phyloP scores from a whole-genome alignment of 1,140 invertebrate genomes.

The Achroia grisella region DNA sequence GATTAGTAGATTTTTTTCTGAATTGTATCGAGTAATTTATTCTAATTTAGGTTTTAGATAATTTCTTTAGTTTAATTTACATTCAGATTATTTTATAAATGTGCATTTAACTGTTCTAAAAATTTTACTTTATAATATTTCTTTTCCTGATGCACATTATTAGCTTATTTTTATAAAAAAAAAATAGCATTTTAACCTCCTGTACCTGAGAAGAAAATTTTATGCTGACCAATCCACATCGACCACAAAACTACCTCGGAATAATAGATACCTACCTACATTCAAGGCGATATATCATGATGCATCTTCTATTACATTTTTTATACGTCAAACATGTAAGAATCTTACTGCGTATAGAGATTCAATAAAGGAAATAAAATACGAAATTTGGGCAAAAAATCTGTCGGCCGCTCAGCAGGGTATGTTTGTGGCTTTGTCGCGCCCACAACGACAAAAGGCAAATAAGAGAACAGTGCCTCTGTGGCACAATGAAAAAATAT shows the following conservation, averaged over 20 bases:
- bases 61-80: too few species aligned
- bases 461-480: constrained; percentile 66
- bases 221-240: constrained; percentile 19
- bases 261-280: constrained; percentile 40
- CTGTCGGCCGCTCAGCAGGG: constrained; percentile 58
- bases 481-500: constrained; percentile 50
- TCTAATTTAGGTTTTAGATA: too few species aligned
- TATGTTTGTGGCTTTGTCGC: constrained; percentile 69
- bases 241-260: constrained; percentile 34
- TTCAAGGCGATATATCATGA: constrained; percentile 56
- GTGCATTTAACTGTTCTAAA: too few species aligned
- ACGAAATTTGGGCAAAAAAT: constrained; percentile 62
- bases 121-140: too few species aligned
- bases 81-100: too few species aligned
- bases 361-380: constrained; percentile 68
- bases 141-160: too few species aligned
- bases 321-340: constrained; percentile 23
- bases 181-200: too few species aligned
- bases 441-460: constrained; percentile 69
- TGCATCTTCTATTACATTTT: constrained; percentile 58
- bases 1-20: too few species aligned
- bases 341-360: constrained; percentile 38
- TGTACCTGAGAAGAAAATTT: constrained; percentile 1
- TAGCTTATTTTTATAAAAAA: too few species aligned
- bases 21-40: too few species aligned